These are phyloP conservation scores for Nomada hirtipes DNA, from an alignment of 2,888 invertebrate genomes.

Conservation along the genomic window DNA sequence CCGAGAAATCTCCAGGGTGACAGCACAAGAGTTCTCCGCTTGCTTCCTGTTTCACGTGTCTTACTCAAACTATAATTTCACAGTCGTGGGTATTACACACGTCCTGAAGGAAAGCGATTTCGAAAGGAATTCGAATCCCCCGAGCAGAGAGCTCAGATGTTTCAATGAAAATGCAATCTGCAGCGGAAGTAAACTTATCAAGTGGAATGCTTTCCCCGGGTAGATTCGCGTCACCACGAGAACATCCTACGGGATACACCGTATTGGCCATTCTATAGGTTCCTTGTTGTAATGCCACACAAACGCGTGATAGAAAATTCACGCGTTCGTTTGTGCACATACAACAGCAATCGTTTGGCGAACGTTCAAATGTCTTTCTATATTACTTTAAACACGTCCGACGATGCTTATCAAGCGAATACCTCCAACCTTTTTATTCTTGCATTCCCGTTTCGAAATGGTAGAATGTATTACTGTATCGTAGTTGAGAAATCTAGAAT, in stretches of 20 bases:
- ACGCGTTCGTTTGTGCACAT: neutral
- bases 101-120: neutral
- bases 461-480: too few species aligned
- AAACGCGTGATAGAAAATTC: constrained; percentile 1
- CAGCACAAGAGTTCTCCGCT: neutral
- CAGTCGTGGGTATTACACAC: constrained; percentile 10
- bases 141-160: constrained; percentile 17
- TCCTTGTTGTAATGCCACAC: neutral
- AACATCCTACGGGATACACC: neutral
- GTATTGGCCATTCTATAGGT: neutral
- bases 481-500: neutral
- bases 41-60: neutral
- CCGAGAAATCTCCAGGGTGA: neutral
- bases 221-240: neutral
- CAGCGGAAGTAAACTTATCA: constrained; percentile 27
- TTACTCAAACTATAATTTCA: constrained; percentile 16
- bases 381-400: constrained; percentile 3
- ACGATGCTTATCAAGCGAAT: constrained; percentile 3
- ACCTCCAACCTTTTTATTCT: neutral
- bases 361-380: constrained; percentile 7
- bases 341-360: constrained; percentile 9
- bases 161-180: constrained; percentile 41
- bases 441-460: too few species aligned
- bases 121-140: constrained; percentile 19
- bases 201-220: constrained; percentile 10